Evolutionary conservation across 2,113 vertebrate genomes (phyloP), one percentile per base, ranked within the genome.

Genomic region (Oncorhynchus gorbuscha): DNA sequence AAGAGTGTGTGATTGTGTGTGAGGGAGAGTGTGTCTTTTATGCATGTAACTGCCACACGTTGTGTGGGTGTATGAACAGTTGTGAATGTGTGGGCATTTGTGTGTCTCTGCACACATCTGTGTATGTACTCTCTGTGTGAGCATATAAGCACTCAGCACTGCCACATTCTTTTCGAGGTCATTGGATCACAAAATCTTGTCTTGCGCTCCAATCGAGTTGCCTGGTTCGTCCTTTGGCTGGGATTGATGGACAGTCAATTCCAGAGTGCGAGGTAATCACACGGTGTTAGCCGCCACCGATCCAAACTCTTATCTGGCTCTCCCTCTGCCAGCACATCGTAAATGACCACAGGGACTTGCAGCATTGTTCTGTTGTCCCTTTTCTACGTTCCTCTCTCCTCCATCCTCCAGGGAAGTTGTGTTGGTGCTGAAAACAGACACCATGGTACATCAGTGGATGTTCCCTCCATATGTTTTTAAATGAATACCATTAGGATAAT

Each of bases 281-380:
- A 84, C 80, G 64, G 76, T 93, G 91, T 93, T 91, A 89, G 87
- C 80, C 84, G 85, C 82, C 85, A 89, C 90, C 86, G 84, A 93
- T 93, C 90, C 90, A 84, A 81, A 83, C 80, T 85, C 92, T 94
- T 94, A 94, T 94, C 93, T 89, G 79, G 67, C 84, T 90, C 87
- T 89, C 87, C 85, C 84, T 79, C 81, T 83, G 88, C 88, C 84
- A 80, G 86, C 80, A 69, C 71, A 79, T 78, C 77, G 69, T 87
- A 89, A 90, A 90, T 89, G 87, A 91, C 89, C 83, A 83, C 66
- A 78, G 87, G 81, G 87, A 88, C 88, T 26, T 3, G 62, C 22
- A 28, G 62, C 81, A 32, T n/a, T 73, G 69, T 84, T 86, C 70
- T 81, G 74, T 76, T 85, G 82, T 83, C 51, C 68, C 16, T 55